These are phyloP conservation scores for Ectemnius cavifrons DNA, from an alignment of 2,888 invertebrate species.

Conservation along the genomic window DNA sequence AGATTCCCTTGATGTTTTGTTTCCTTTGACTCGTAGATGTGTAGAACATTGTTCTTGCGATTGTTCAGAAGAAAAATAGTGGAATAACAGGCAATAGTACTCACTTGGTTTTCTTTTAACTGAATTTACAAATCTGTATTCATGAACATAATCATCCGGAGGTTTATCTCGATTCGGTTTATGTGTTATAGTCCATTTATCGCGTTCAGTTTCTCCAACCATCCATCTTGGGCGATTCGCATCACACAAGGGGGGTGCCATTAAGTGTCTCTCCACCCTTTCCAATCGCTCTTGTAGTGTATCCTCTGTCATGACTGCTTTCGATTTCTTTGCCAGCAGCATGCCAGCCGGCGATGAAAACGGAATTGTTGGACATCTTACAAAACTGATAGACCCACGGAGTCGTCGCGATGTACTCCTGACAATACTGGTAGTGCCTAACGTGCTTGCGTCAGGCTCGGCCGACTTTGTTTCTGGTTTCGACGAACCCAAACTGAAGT, in stretches of 20 bases:
- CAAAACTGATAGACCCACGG: conserved; percentile 77
- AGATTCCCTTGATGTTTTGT: conserved; percentile 5
- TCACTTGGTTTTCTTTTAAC: conserved; percentile 70
- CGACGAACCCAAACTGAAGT: conserved; percentile 76
- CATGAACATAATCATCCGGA: conserved; percentile 63
- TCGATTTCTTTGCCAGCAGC: conserved; percentile 78
- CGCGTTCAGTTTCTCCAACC: conserved; percentile 62
- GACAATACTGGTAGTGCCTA: conserved; percentile 30
- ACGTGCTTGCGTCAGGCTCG: conserved; percentile 15
- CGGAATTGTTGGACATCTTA: conserved; percentile 79
- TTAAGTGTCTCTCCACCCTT: conserved; percentile 79
- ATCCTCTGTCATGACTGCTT: conserved; percentile 75
- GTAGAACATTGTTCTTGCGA: neutral
- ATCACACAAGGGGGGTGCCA: conserved; percentile 75
- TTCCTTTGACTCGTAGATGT: conserved; percentile 10
- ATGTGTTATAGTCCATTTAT: conserved; percentile 71
- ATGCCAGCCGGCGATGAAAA: conserved; percentile 80
- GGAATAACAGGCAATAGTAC: conserved; percentile 39
- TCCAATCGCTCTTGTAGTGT: conserved; percentile 80
- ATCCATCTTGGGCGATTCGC: conserved; percentile 72
- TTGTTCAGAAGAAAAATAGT: neutral
- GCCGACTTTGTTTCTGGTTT: conserved; percentile 44
- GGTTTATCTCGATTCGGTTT: conserved; percentile 70
- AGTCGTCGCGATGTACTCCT: conserved; percentile 76
- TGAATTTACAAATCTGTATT: conserved; percentile 70